A percentile compares a stretch with the other conserved stretches of the same genome.
phyloP scores from a whole-genome alignment of 2,113 vertebrate genomes.

The Malaclemys terrapin region DNA sequence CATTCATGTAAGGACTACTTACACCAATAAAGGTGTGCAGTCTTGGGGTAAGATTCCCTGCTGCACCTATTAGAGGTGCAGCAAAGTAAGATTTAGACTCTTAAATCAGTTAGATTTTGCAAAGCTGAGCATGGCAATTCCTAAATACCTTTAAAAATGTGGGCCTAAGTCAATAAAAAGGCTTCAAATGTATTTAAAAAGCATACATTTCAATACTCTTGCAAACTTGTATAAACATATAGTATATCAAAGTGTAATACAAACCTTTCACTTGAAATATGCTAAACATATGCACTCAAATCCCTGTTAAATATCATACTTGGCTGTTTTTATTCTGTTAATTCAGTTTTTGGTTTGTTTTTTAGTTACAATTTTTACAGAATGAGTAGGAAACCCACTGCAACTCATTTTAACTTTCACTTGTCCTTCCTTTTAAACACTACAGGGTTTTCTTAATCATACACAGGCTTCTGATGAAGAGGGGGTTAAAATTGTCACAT shows the following conservation, averaged over 20 bases:
- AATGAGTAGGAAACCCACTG: neutral
- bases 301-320: neutral
- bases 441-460: neutral
- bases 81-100: too few species aligned
- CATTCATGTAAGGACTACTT: neutral
- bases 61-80: neutral
- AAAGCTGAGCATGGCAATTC: neutral
- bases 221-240: neutral
- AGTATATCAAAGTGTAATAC: neutral
- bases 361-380: neutral
- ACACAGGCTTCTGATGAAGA: conserved; percentile 30
- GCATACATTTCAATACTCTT: fast-evolving
- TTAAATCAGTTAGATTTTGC: neutral
- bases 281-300: neutral
- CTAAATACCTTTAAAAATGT: neutral
- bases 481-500: conserved; percentile 73
- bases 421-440: conserved; percentile 47
- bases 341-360: neutral
- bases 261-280: neutral
- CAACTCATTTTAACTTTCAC: conserved; percentile 62
- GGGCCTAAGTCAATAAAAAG: neutral
- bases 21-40: neutral
- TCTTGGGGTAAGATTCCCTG: neutral
- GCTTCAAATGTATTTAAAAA: neutral
- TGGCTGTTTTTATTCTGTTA: neutral